phyloP scores from a whole-genome alignment of 2,888 invertebrate genomes.

The Cordylochernes scorpioides region DNA sequence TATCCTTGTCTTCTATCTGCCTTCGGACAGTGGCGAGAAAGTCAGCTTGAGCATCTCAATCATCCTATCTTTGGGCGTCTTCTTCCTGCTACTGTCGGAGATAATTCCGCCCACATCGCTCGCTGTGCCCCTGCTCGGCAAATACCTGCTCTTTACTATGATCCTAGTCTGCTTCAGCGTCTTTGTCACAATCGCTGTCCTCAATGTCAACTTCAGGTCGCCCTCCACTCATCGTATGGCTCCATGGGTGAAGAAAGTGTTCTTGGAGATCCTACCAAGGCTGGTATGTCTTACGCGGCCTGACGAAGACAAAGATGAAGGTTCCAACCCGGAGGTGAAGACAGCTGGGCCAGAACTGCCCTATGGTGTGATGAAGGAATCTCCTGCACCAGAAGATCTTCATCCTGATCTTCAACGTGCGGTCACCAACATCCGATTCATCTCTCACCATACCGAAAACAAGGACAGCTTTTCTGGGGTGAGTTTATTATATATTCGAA shows the following conservation, averaged over 20 bases:
- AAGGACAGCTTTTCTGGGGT: constrained; percentile 81
- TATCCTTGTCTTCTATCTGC: constrained; percentile 79
- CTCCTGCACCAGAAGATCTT: too few species aligned
- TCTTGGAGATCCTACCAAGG: constrained; percentile 73
- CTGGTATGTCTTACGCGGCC: constrained; percentile 69
- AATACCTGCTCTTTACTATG: constrained; percentile 91
- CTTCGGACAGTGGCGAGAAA: constrained; percentile 93
- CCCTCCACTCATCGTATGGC: constrained; percentile 72
- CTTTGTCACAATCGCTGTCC: constrained; percentile 67
- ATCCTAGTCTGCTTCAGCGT: constrained; percentile 76
- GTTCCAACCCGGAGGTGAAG: too few species aligned
- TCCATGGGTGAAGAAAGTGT: constrained; percentile 56
- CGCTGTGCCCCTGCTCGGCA: constrained; percentile 70
- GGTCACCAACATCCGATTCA: constrained; percentile 68
- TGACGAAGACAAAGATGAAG: constrained; percentile 29
- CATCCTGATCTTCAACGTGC: constrained; percentile 43
- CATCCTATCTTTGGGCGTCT: constrained; percentile 90
- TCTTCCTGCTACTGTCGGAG: constrained; percentile 89
- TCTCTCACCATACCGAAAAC: constrained; percentile 80
- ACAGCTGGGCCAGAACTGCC: too few species aligned
- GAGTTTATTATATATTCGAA: too few species aligned
- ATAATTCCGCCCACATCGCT: constrained; percentile 95
- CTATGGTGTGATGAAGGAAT: too few species aligned
- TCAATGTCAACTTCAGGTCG: constrained; percentile 63
- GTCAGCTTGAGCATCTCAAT: constrained; percentile 95